Percentiles rank a stretch among this genome's conserved stretches.
phyloP scores from a whole-genome alignment of 2,888 invertebrate species.

The Agrotis exclamationis region DNA sequence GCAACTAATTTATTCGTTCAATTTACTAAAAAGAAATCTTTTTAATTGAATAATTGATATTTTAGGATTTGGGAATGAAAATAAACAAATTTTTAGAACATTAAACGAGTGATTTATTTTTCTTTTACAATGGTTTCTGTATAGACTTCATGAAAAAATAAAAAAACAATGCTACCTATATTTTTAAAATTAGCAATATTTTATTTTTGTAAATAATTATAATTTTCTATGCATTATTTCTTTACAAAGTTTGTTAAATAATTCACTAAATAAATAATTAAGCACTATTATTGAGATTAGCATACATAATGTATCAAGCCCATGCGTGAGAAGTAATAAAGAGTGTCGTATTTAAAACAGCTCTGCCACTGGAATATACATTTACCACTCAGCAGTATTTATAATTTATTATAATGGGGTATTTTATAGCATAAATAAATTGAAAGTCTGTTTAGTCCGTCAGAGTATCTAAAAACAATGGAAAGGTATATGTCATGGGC shows the following conservation, averaged over 20 bases:
- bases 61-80: slow-evolving; percentile 5
- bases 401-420: too few relatives aligned
- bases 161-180: not conserved
- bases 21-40: too few relatives aligned
- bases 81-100: slow-evolving; percentile 1
- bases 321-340: not conserved
- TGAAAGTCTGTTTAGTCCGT: too few relatives aligned
- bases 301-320: slow-evolving; percentile 2
- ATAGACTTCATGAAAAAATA: not conserved
- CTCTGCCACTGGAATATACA: not conserved
- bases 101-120: slow-evolving; percentile 16
- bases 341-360: not conserved
- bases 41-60: not conserved
- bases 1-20: not conserved
- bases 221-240: not conserved
- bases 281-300: not conserved
- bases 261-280: not conserved
- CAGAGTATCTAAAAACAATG: too few relatives aligned
- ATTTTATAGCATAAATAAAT: too few relatives aligned
- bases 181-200: slow-evolving; percentile 6
- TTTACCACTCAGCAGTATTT: too few relatives aligned
- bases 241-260: not conserved
- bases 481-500: too few relatives aligned
- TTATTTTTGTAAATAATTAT: not conserved
- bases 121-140: slow-evolving; percentile 5